These are phyloP conservation scores for Melinaea menophilus DNA, from an alignment of 2,888 invertebrate species.

Conservation along the genomic window DNA sequence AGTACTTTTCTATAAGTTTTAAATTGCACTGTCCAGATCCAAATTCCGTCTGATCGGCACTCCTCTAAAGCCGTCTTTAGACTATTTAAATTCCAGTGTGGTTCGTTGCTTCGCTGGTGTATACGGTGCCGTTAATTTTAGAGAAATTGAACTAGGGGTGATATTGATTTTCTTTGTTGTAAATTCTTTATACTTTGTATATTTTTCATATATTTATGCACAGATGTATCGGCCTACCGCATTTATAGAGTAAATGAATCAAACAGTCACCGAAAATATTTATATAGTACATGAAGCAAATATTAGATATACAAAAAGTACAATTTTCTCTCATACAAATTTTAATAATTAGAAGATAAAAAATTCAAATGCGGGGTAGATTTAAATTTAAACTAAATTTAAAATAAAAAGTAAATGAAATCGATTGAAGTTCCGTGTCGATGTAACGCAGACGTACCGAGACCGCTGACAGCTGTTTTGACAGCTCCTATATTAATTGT, in stretches of 20 bases:
- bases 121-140: conserved; percentile 76
- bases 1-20: conserved; percentile 16
- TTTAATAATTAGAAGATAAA: too few relatives aligned
- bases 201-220: too few relatives aligned
- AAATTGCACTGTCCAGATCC: conserved; percentile 27
- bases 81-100: conserved; percentile 77
- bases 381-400: too few relatives aligned
- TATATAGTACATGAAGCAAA: too few relatives aligned
- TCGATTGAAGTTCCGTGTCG: conserved; percentile 60
- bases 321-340: too few relatives aligned
- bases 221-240: too few relatives aligned
- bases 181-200: background rate
- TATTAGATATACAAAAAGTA: too few relatives aligned
- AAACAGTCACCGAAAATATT: too few relatives aligned
- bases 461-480: conserved; percentile 72
- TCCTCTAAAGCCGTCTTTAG: conserved; percentile 67
- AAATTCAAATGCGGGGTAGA: too few relatives aligned
- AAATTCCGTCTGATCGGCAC: conserved; percentile 49
- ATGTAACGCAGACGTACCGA: conserved; percentile 44
- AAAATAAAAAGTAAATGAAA: conserved; percentile 11
- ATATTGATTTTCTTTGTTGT: conserved; percentile 55
- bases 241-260: too few relatives aligned
- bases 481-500: conserved; percentile 74
- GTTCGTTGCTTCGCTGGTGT: conserved; percentile 78
- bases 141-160: conserved; percentile 62